Conservation (phyloP, 2,888 invertebrate genomes). For the Drosophila planitibia region DNA sequence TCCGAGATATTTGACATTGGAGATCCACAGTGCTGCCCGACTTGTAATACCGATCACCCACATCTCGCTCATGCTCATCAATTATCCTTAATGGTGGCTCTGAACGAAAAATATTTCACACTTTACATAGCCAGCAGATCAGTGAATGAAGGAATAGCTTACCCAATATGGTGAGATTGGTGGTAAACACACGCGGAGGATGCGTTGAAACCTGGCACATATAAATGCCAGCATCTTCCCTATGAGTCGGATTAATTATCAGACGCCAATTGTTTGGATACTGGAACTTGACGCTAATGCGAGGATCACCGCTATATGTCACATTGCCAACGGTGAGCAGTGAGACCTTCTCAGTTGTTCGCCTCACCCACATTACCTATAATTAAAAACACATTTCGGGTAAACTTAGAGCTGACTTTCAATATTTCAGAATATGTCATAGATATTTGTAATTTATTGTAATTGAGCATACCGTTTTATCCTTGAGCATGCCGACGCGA, state of each 20-base stretch:
- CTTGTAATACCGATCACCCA: constrained; percentile 90
- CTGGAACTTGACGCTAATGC: constrained; percentile 89
- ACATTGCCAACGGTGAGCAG: constrained; percentile 89
- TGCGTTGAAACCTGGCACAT: constrained; percentile 94
- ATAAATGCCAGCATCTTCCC: constrained; percentile 90
- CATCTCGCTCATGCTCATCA: constrained; percentile 89
- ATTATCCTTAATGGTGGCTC: constrained; percentile 90
- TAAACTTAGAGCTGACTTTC: not conserved
- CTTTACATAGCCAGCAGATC: no score
- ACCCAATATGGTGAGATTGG: constrained; percentile 91
- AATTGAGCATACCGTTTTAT: constrained; percentile 87
- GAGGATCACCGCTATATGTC: constrained; percentile 88
- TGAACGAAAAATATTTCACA: constrained; percentile 79
- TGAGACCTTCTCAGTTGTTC: constrained; percentile 88
- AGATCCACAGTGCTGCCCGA: constrained; percentile 91
- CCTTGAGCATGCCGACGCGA: constrained; percentile 89
- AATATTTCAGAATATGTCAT: not conserved
- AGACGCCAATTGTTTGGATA: constrained; percentile 91
- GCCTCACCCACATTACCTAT: constrained; percentile 90
- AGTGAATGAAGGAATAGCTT: constrained; percentile 1
- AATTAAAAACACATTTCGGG: not conserved
- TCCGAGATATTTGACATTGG: constrained; percentile 87
- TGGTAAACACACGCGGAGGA: constrained; percentile 91
- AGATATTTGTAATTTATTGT: not conserved
- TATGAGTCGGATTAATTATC: constrained; percentile 89